Base-by-base conservation (phyloP, 2,888 invertebrate species). In the Synergus japonicus region DNA sequence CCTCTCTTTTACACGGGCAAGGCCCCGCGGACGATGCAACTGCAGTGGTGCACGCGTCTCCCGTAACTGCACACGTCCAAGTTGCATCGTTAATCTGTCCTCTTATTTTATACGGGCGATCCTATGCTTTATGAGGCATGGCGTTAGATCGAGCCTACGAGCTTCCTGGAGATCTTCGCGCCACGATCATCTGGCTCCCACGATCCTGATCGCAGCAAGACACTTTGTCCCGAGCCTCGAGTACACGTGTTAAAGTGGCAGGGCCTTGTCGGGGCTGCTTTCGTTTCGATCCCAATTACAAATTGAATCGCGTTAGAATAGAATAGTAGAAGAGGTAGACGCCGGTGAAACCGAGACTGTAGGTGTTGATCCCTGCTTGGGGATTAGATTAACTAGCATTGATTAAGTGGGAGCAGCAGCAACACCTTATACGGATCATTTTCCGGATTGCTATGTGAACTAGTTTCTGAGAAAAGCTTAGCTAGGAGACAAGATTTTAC, bases 21-120 rank as follows among this genome's bases (percentile, higher is more conserved):
- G 69, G 69, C 29, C 49, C 49, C 66, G 66, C 69, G 69, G 22
- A 69, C 29, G 46, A 22, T 49, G 29, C 69, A 73, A n/a, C 37
- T 49, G n/a, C 69, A 54, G 54, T 54, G 54, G 54, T 79, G 79
- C 82, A 81, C 78, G 79, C 81, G 82, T 77, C 77, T 76, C 79
- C 69, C 15, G 79, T 64, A 81, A 78, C 73, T 77, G 64, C 79
- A 69, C 69, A 69, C 46, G 65, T 77, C 77, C 46, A 65, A 82
- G 79, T 67, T 83, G 79, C 79, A 83, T 83, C 85, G 85, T 86
- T 86, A 86, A 86, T 86, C 86, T 84, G 84, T 86, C 84, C 81
- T 78, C 81, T 87, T 87, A 86, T 87, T 87, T 86, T 86, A 86
- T 86, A 87, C 84, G 81, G 82, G 80, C 84, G 80, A 86, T 87